A percentile compares a stretch with the other conserved stretches of the same genome.
Evolutionary conservation across 2,113 vertebrate genomes (phyloP).

Genomic region (Chamaea fasciata): DNA sequence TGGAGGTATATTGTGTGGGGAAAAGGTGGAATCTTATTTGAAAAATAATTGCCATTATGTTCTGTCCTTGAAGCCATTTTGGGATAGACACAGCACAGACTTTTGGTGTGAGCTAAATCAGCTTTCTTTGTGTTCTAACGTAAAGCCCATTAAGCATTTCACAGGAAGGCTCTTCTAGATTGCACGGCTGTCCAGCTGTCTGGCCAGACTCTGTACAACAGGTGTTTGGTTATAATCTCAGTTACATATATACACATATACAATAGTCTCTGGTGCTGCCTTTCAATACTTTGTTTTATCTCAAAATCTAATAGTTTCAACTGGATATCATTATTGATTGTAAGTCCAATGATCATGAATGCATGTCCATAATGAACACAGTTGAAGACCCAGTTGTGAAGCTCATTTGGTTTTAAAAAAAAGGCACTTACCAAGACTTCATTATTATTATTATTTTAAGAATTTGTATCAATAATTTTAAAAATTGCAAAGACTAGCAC

Average conservation of each 20-base stretch:
- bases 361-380: not conserved
- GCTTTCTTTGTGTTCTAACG: not conserved
- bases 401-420: not conserved
- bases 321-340: not conserved
- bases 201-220: not conserved
- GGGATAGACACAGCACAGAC: not conserved
- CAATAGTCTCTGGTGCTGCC: not conserved
- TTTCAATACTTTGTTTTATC: not conserved
- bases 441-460: not conserved
- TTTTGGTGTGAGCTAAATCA: not conserved
- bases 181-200: not conserved
- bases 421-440: not conserved
- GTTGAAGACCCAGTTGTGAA: not conserved
- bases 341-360: not conserved
- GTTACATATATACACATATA: not conserved
- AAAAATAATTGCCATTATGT: not conserved
- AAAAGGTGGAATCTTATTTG: not conserved
- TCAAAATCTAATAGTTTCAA: not conserved
- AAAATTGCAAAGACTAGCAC: not conserved
- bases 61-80: not conserved
- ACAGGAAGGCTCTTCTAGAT: not conserved
- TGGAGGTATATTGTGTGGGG: not conserved
- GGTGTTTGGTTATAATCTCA: constrained; percentile 12
- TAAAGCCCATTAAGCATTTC: not conserved
- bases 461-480: not conserved